These are phyloP conservation scores for Chlorocebus sabaeus DNA, from an alignment of 2,113 vertebrate species.

Conservation along the genomic window DNA sequence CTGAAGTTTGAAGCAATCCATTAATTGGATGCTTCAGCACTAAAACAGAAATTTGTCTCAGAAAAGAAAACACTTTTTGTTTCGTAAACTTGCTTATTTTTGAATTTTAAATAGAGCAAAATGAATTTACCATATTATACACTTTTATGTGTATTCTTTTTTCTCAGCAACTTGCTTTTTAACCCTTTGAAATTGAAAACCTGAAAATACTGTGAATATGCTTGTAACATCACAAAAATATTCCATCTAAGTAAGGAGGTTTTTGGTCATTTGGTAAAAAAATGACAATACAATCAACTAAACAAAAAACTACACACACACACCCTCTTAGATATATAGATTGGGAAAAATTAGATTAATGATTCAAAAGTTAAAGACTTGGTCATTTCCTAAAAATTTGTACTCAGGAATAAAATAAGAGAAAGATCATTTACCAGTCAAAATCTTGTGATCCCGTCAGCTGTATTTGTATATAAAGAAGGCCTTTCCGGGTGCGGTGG, in stretches of 20 bases:
- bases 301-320: neutral
- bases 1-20: neutral
- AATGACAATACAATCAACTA: neutral
- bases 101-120: neutral
- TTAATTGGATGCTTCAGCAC: neutral
- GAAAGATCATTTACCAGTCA: neutral
- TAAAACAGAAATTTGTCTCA: neutral
- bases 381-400: neutral
- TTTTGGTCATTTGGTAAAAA: neutral
- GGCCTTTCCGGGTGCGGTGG: no score
- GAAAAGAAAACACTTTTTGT: neutral
- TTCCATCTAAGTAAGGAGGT: neutral
- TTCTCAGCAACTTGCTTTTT: neutral
- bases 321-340: neutral
- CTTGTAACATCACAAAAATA: neutral
- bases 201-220: neutral
- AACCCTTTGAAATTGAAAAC: neutral
- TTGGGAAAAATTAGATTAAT: neutral
- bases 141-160: neutral
- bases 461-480: neutral
- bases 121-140: neutral
- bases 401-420: neutral
- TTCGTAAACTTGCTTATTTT: slow-evolving; percentile 8
- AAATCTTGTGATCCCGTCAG: neutral
- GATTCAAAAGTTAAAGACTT: neutral